Conservation (phyloP, 2,888 invertebrate genomes). For the Lagria hirta region DNA sequence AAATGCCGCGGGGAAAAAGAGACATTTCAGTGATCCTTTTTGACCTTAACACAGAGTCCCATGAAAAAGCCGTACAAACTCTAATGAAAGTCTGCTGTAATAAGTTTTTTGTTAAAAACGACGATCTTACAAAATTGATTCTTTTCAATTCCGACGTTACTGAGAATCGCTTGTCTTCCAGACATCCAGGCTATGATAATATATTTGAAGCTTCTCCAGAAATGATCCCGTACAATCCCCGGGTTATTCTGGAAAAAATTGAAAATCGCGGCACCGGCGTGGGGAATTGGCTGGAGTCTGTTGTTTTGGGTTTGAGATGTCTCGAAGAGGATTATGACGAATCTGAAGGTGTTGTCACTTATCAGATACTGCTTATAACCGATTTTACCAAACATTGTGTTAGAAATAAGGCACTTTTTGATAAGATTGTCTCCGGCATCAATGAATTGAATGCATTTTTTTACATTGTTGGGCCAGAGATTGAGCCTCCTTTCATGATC, state of each 20-base stretch:
- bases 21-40: slow-evolving; percentile 15
- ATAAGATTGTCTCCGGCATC: slow-evolving; percentile 6
- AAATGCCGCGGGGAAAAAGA: slow-evolving; percentile 18
- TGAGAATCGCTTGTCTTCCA: slow-evolving; percentile 12
- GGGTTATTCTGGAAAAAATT: slow-evolving; percentile 2
- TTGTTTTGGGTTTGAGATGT: slow-evolving; percentile 8
- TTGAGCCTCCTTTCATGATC: slow-evolving; percentile 11
- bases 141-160: slow-evolving; percentile 16
- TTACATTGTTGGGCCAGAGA: slow-evolving; percentile 21
- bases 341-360: slow-evolving; percentile 5
- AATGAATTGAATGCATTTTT: slow-evolving; percentile 10
- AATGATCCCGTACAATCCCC: slow-evolving; percentile 4
- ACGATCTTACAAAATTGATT: slow-evolving; percentile 20
- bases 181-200: slow-evolving; percentile 8
- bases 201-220: slow-evolving; percentile 15
- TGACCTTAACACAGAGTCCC: slow-evolving; percentile 3
- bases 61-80: slow-evolving; percentile 3
- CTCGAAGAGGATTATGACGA: slow-evolving; percentile 11
- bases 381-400: slow-evolving; percentile 5
- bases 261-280: slow-evolving; percentile 11
- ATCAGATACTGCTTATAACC: slow-evolving; percentile 21
- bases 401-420: background rate
- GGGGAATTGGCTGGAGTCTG: slow-evolving; percentile 20
- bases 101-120: slow-evolving; percentile 5
- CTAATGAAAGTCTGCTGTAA: slow-evolving; percentile 14